phyloP scores from a whole-genome alignment of 2,888 invertebrate genomes.

The Leptopilina myrica region DNA sequence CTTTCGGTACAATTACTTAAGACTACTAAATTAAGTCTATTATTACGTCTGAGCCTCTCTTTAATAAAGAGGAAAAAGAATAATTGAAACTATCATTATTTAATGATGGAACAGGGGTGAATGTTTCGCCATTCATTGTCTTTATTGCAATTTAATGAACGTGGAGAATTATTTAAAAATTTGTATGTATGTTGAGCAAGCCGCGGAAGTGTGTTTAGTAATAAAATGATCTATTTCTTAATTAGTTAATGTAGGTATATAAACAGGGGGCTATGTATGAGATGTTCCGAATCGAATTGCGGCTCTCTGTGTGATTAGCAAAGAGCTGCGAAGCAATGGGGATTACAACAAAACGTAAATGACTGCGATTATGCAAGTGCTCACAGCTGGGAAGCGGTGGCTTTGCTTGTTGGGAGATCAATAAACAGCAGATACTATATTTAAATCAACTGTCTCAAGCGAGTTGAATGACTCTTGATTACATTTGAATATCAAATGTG shows the following conservation, averaged over 20 bases:
- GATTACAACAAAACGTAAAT: constrained; percentile 36
- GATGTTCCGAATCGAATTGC: constrained; percentile 32
- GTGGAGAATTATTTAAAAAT: constrained; percentile 5
- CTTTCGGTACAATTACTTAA: no score
- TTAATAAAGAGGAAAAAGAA: no score
- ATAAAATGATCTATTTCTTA: constrained; percentile 13
- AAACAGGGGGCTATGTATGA: background rate
- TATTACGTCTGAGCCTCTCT: no score
- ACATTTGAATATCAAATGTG: constrained; percentile 16
- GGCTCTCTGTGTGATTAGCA: constrained; percentile 35
- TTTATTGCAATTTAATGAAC: background rate
- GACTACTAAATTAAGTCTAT: no score
- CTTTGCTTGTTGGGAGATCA: constrained; percentile 23
- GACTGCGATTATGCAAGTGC: constrained; percentile 35
- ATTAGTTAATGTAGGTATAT: constrained; percentile 7
- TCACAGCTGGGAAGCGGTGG: constrained; percentile 33
- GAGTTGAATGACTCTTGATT: constrained; percentile 31
- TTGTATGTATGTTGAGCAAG: background rate
- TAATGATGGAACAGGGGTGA: background rate
- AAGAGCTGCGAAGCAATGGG: constrained; percentile 28
- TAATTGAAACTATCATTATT: no score
- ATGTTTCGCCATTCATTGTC: background rate
- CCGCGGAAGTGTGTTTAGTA: background rate
- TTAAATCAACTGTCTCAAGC: constrained; percentile 19
- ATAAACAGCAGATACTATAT: constrained; percentile 34